A percentile compares a stretch with the other conserved stretches of the same genome.
These are phyloP conservation scores for Cranoglanis bouderius DNA, from an alignment of 2,113 vertebrate genomes.

Conservation along the genomic window DNA sequence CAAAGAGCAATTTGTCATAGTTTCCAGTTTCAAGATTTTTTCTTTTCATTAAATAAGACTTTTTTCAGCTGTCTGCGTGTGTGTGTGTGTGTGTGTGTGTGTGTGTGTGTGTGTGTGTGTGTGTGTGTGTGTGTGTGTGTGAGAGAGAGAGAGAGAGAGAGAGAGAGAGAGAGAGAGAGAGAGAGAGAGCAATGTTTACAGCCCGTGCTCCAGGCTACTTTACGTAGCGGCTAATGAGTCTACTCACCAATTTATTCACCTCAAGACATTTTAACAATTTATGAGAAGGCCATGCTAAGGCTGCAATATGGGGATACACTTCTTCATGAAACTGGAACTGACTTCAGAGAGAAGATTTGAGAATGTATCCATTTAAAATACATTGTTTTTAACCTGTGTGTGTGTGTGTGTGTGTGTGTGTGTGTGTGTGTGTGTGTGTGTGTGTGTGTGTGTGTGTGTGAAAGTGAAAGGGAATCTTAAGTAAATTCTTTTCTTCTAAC, in stretches of 20 bases:
- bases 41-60: conserved; percentile 3
- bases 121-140: background rate
- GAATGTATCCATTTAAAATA: background rate
- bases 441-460: background rate
- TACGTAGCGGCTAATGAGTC: conserved; percentile 67
- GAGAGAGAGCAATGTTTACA: conserved; percentile 54
- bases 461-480: background rate
- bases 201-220: conserved; percentile 59
- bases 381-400: background rate
- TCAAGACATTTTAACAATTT: conserved; percentile 61
- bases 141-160: background rate
- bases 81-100: background rate
- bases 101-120: background rate
- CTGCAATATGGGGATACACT: background rate
- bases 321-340: conserved; percentile 34
- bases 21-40: background rate
- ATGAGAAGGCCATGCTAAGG: conserved; percentile 48
- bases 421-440: background rate
- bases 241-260: conserved; percentile 64
- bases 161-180: background rate
- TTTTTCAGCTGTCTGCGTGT: background rate
- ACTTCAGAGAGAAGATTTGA: background rate
- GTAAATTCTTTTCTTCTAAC: conserved; percentile 18
- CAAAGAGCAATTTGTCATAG: background rate
- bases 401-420: background rate